These are phyloP conservation scores for Spilarctia lutea DNA, from an alignment of 2,888 invertebrate species.

Conservation along the genomic window DNA sequence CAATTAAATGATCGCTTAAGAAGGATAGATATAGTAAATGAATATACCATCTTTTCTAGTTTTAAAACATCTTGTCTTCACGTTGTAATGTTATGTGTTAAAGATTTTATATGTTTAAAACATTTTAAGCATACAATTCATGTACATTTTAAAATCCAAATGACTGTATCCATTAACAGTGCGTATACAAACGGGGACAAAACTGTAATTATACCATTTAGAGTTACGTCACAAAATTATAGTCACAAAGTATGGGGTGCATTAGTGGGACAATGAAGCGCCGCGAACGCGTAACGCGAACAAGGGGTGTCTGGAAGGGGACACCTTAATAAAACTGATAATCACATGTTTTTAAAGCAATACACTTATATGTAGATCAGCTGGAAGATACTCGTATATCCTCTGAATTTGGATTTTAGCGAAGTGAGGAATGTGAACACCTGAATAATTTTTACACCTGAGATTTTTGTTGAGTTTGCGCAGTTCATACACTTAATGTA, in stretches of 20 bases:
- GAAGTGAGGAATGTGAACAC: too few relatives aligned
- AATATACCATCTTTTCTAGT: not conserved
- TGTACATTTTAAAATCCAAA: constrained; percentile 51
- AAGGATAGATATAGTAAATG: too few relatives aligned
- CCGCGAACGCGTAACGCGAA: constrained; percentile 48
- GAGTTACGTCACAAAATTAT: constrained; percentile 80
- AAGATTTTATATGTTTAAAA: not conserved
- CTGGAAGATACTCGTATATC: constrained; percentile 12
- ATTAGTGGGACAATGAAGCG: constrained; percentile 73
- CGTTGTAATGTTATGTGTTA: not conserved
- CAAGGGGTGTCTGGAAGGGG: constrained; percentile 41
- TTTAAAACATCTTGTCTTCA: not conserved
- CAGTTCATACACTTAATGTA: too few relatives aligned
- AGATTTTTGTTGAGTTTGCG: not conserved
- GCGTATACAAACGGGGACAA: constrained; percentile 68
- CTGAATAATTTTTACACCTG: not conserved
- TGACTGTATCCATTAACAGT: constrained; percentile 70
- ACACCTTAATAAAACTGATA: constrained; percentile 53
- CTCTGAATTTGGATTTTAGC: constrained; percentile 7
- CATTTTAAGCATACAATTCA: not conserved
- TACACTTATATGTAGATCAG: constrained; percentile 28
- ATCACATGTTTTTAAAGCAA: constrained; percentile 45
- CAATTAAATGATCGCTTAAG: too few relatives aligned
- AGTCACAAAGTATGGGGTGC: constrained; percentile 71
- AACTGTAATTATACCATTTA: constrained; percentile 81